Evolutionary conservation across 2,797 vertebrate genomes (phyloP).

Genomic region (Cheracebus regulus): DNA sequence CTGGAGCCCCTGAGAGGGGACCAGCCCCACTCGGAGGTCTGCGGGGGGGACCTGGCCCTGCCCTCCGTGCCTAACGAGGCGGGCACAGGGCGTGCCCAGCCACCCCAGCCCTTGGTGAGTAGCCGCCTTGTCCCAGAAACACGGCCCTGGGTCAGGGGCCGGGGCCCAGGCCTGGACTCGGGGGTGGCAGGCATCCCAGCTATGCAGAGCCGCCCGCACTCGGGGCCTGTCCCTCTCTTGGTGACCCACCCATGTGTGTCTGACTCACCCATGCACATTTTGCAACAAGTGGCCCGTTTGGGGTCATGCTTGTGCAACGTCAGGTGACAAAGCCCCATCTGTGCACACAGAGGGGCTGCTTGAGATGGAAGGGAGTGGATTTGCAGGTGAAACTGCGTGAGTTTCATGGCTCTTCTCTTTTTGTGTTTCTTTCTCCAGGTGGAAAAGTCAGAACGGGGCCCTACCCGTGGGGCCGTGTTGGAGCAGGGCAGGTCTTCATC

Average conservation of each 20-base stretch:
- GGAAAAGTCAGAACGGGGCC: slow-evolving; percentile 62
- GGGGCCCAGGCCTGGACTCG: neutral
- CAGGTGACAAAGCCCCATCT: neutral
- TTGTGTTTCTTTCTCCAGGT: slow-evolving; percentile 47
- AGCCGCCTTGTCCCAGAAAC: neutral
- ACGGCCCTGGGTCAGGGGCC: no score
- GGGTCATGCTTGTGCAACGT: neutral
- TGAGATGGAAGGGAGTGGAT: neutral
- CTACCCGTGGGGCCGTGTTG: neutral
- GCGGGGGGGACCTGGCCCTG: neutral
- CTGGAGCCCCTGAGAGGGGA: slow-evolving; percentile 60
- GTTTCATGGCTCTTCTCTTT: neutral
- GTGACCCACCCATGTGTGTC: neutral
- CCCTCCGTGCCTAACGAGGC: neutral
- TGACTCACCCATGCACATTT: neutral
- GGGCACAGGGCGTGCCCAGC: neutral
- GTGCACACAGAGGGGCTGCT: neutral
- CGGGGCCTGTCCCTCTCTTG: no score
- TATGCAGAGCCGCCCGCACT: neutral
- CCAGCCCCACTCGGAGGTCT: neutral
- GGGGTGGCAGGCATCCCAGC: neutral
- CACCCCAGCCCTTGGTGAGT: neutral
- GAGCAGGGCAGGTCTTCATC: slow-evolving; percentile 67
- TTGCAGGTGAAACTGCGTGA: no score
- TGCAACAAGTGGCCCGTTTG: neutral